A percentile compares a stretch with the other conserved stretches of the same genome.
These are phyloP conservation scores for Ennomos quercinarius DNA, from an alignment of 2,888 invertebrate genomes.

Conservation along the genomic window DNA sequence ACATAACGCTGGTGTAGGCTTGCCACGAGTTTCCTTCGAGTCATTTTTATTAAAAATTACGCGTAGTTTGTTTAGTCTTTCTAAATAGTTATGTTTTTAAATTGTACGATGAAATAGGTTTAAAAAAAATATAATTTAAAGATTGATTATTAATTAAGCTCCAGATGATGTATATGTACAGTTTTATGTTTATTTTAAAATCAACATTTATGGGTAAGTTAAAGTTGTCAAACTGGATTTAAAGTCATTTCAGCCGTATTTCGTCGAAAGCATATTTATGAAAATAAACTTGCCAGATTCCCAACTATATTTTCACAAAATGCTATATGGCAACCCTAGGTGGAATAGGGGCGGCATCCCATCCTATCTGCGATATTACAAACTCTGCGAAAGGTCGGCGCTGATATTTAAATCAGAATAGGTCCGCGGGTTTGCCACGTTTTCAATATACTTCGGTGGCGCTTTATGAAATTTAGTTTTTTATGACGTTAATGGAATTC, in stretches of 20 bases:
- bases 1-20: constrained; percentile 12
- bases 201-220: too few species aligned
- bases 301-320: constrained; percentile 10
- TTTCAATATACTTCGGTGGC: constrained; percentile 37
- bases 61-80: too few species aligned
- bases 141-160: too few species aligned
- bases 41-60: too few species aligned
- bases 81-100: too few species aligned
- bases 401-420: constrained; percentile 37
- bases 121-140: too few species aligned
- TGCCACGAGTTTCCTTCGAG: not conserved
- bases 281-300: not conserved
- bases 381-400: constrained; percentile 31
- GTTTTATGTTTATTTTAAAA: too few species aligned
- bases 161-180: too few species aligned
- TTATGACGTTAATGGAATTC: constrained; percentile 34
- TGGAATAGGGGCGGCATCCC: constrained; percentile 22
- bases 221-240: too few species aligned
- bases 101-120: too few species aligned
- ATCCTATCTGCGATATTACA: constrained; percentile 32
- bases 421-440: constrained; percentile 35
- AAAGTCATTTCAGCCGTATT: not conserved
- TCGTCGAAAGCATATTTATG: not conserved
- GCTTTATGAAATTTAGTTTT: constrained; percentile 37
- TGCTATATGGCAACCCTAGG: constrained; percentile 28